phyloP scores from a whole-genome alignment of 2,113 vertebrate genomes.

The Glareola pratincola region DNA sequence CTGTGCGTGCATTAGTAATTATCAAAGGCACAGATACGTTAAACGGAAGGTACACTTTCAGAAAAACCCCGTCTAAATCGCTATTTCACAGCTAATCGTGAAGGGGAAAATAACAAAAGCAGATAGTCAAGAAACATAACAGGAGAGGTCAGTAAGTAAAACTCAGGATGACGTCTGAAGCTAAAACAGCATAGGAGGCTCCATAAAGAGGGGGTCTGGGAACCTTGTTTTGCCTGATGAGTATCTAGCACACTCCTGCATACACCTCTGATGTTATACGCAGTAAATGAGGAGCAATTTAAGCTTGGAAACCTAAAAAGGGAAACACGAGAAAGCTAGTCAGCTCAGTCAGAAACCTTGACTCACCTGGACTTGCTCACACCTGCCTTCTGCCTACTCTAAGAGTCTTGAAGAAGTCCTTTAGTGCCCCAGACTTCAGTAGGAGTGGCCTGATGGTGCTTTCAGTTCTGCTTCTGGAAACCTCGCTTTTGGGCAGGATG shows the following conservation, averaged over 20 bases:
- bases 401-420: not conserved
- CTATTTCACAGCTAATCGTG: slow-evolving; percentile 66
- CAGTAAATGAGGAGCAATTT: not conserved
- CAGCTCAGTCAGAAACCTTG: not conserved
- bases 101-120: not conserved
- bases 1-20: slow-evolving; percentile 73
- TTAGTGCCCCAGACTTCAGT: not conserved
- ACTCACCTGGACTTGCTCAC: not conserved
- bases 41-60: slow-evolving; percentile 56
- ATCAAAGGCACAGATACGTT: slow-evolving; percentile 63
- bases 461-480: not conserved
- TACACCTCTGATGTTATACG: not conserved
- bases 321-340: not conserved
- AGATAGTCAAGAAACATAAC: not conserved
- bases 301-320: not conserved
- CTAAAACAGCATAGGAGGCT: not conserved
- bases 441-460: not conserved
- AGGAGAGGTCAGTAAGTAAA: not conserved
- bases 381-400: not conserved
- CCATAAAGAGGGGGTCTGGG: not conserved
- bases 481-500: fast-evolving
- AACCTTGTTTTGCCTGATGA: not conserved
- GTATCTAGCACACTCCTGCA: not conserved
- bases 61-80: slow-evolving; percentile 45
- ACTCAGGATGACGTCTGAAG: not conserved